Base-by-base conservation (phyloP, 2,797 vertebrate genomes). In the Spinus olivaceus region DNA sequence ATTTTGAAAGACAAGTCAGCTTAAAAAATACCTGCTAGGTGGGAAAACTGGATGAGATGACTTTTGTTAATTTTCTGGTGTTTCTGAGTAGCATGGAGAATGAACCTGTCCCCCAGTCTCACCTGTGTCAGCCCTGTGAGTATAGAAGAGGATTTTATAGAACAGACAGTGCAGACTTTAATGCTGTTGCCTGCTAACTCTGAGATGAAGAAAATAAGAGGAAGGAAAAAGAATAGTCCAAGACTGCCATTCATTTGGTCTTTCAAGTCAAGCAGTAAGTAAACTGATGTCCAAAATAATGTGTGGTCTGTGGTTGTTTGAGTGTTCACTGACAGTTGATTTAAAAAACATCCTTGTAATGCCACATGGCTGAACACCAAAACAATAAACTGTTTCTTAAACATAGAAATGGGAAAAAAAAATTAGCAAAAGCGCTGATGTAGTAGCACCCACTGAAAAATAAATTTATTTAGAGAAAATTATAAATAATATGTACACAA, bases 391-490 rank as follows among this genome's bases (percentile, higher is more conserved):
- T 33, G 35, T 41, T 67, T 12, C 41, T 76, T 86, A 35, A 20
- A 67, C 8, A 3, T 2, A 83, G 35, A 80, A 77, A 24, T 7
- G 2, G 37, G 21, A 6, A 51, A 30, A 60, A 90, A 77, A 42
- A 33, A 47, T 2, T 5, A 69, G 28, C 24, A 53, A 24, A 69
- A 77, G 12, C 12, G 37, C 13, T 65, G 10, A 41, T 61, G 3
- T 21, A 66, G 17, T 81, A 91, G 54, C 21, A 92, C 33, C 8
- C 54, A 61, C n/a, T 67, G 72, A 84, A 91, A 95, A 95, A 92
- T 74, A 91, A 81, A 44, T 94, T 96, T 95, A 96, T 96, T 95
- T 84, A 32, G 85, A 49, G 61, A 83, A 96, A 81, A 73, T 41
- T 69, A 94, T 81, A 85, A 72, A 94, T 42, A 96, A 18, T 85